Evolutionary conservation across 2,888 invertebrate species (phyloP).

Genomic region (Phyllotreta striolata): DNA sequence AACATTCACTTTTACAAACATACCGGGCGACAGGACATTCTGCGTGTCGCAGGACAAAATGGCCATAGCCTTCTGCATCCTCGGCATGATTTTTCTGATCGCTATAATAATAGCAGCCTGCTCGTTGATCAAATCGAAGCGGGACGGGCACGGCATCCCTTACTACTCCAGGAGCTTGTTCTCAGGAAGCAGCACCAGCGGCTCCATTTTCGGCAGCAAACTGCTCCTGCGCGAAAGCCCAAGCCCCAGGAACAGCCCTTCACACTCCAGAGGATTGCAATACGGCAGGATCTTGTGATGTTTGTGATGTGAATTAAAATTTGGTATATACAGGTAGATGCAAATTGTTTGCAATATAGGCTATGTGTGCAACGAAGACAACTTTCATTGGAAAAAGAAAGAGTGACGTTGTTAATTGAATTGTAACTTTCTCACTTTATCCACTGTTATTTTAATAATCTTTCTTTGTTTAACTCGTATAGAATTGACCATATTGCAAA

Average conservation of each 20-base stretch:
- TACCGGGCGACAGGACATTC: constrained; percentile 70
- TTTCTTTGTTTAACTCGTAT: background rate
- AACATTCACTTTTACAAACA: constrained; percentile 52
- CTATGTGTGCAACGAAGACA: too few species aligned
- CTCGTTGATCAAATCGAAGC: constrained; percentile 70
- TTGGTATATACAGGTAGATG: background rate
- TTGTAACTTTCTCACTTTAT: too few species aligned
- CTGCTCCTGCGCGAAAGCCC: constrained; percentile 69
- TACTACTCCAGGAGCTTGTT: constrained; percentile 71
- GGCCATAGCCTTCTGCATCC: constrained; percentile 76
- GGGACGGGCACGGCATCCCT: constrained; percentile 62
- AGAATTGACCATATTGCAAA: too few species aligned
- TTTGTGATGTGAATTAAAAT: background rate
- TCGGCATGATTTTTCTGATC: constrained; percentile 75
- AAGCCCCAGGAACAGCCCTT: constrained; percentile 63
- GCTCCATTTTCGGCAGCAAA: constrained; percentile 69
- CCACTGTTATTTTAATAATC: too few species aligned
- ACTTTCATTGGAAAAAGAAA: too few species aligned
- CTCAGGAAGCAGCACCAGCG: constrained; percentile 66
- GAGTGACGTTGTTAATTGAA: too few species aligned
- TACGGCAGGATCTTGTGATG: constrained; percentile 55
- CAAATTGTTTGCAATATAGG: too few species aligned
- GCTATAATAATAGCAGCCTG: constrained; percentile 76
- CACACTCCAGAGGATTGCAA: constrained; percentile 49
- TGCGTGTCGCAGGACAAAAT: constrained; percentile 80